Conservation (phyloP, 2,797 vertebrate species). For the Pseudotriccus pelzelni region DNA sequence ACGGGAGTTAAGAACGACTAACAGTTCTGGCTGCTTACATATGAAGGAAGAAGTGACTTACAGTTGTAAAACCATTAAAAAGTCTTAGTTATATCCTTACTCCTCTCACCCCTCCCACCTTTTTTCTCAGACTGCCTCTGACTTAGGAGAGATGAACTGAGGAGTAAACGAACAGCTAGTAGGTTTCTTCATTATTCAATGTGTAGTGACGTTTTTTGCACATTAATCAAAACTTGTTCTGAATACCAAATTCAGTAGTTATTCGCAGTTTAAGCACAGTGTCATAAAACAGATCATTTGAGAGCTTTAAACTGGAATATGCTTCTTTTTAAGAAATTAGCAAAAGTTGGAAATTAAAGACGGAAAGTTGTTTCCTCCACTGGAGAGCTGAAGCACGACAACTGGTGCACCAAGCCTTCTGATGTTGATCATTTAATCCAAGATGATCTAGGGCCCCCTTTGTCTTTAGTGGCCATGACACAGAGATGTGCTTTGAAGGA, state of each 20-base stretch:
- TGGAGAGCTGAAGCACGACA: neutral
- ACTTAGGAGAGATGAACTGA: neutral
- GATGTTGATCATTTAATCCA: neutral
- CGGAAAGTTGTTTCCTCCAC: neutral
- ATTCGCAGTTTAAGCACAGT: neutral
- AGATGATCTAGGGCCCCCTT: neutral
- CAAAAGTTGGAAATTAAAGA: neutral
- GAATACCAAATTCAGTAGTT: constrained; percentile 5
- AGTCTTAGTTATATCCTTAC: neutral
- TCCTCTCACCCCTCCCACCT: neutral
- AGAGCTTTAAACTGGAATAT: neutral
- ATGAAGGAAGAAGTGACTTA: neutral
- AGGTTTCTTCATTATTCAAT: neutral
- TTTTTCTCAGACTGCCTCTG: constrained; percentile 13
- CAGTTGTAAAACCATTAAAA: neutral
- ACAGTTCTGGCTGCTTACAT: neutral
- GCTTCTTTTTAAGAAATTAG: neutral
- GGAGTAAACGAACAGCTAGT: neutral
- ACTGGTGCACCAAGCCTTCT: neutral
- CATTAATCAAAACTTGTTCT: constrained; percentile 11
- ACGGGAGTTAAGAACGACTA: neutral
- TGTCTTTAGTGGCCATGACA: neutral
- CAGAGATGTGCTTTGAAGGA: neutral
- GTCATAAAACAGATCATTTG: neutral
- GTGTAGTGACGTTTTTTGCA: neutral